These are phyloP conservation scores for Anthoscopus minutus DNA, from an alignment of 2,113 vertebrate genomes.

Conservation along the genomic window DNA sequence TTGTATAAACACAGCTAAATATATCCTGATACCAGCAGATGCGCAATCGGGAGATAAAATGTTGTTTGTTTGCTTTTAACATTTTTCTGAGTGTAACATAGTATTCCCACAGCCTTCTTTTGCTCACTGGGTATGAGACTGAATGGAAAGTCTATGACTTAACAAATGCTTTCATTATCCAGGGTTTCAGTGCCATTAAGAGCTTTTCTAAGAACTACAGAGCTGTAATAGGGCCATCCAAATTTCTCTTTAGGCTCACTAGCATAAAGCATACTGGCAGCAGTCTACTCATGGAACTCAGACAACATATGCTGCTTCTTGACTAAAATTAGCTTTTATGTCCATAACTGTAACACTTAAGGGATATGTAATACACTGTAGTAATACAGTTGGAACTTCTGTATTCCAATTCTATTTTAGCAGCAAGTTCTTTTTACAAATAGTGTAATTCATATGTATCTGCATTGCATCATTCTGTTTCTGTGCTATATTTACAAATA, in stretches of 20 bases:
- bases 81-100: conserved; percentile 3
- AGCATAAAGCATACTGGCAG: background rate
- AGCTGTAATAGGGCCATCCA: background rate
- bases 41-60: background rate
- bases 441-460: background rate
- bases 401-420: background rate
- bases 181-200: conserved; percentile 21
- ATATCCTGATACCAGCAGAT: background rate
- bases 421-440: background rate
- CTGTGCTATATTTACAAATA: background rate
- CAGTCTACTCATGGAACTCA: background rate
- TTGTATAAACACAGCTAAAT: conserved; percentile 12
- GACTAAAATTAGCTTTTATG: background rate
- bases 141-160: conserved; percentile 13
- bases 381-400: background rate
- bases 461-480: background rate
- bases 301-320: background rate
- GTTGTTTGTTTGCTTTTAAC: conserved; percentile 39
- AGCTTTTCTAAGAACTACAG: background rate
- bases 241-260: conserved; percentile 1
- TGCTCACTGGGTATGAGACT: background rate
- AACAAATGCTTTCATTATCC: conserved; percentile 41
- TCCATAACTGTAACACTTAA: background rate
- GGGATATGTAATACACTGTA: background rate
- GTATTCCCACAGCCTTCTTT: conserved; percentile 45